Percentiles rank a stretch among this genome's conserved stretches.
These are phyloP conservation scores for Buceros bicornis DNA, from an alignment of 2,797 vertebrate species.

Conservation along the genomic window DNA sequence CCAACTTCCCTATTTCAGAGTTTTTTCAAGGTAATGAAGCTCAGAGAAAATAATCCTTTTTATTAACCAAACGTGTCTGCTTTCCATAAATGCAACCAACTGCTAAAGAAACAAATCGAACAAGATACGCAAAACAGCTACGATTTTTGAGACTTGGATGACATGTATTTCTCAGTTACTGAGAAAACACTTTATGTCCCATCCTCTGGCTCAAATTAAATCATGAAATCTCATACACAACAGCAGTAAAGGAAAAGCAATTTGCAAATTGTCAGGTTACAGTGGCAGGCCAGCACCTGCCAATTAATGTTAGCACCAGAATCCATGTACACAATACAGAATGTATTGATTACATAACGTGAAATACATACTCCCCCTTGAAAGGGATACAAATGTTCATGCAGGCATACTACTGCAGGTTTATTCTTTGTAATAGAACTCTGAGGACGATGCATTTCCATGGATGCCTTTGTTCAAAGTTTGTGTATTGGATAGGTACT, in stretches of 20 bases:
- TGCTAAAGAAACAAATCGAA: neutral
- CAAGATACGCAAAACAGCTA: neutral
- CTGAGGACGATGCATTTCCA: neutral
- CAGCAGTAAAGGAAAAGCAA: neutral
- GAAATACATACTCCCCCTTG: neutral
- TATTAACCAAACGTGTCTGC: neutral
- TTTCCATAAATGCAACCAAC: neutral
- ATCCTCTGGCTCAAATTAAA: neutral
- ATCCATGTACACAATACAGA: accelerated
- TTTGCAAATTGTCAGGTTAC: neutral
- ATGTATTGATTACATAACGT: neutral
- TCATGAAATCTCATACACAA: neutral
- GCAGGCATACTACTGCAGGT: neutral
- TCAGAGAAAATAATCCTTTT: neutral
- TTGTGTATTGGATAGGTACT: neutral
- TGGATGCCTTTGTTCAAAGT: neutral
- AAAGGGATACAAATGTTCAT: neutral
- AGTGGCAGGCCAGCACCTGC: neutral
- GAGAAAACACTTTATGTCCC: neutral
- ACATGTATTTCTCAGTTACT: neutral
- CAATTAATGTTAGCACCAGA: neutral
- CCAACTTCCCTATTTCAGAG: neutral
- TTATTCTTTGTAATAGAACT: neutral
- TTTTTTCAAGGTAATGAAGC: conserved; percentile 7
- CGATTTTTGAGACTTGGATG: neutral